Evolutionary conservation across 2,888 invertebrate genomes (phyloP), one percentile per base, ranked within the genome.

Genomic region (Neoaliturus tenellus): DNA sequence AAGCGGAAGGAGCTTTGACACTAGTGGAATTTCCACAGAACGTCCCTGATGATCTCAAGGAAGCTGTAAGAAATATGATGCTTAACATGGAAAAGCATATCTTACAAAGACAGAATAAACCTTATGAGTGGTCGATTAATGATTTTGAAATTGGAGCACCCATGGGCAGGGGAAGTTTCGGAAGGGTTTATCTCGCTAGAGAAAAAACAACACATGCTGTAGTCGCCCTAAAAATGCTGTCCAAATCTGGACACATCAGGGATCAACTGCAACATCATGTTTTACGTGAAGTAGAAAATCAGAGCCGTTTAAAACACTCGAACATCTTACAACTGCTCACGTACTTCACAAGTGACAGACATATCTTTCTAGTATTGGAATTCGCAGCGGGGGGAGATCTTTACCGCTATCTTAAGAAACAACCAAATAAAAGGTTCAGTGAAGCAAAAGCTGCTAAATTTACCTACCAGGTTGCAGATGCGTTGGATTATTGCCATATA

Each of bases 111-210:
- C 62, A 80, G 17, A 82, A 73, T 14, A 48, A 44, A 25, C 81
- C 71, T 23, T 95, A 94, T 87, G 91, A 93, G 88, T 97, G 97
- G 97, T 92, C 93, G 91, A 92, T 87, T 17, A 33, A 69, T 82
- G 96, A 98, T 90, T 39, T 98, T 91, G 97, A 98, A 87, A 93
- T 98, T 85, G 98, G 98, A 0, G 93, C 94, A 81, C 94, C 95
- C 0, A 91, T 98, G n/a, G 98, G 98, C 0, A 94, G 95, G 89
- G 98, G 98, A 0, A 98, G 98, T 91, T 99, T 98, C 90, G 98
- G 98, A 0, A 94, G 96, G 88, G 98, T 98, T 0, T 98, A 96
- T 90, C 91, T 98, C 67, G 98, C 98, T 0, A 92, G 96, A 86
- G 98, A 98, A 88, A 96, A 95, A 89, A 92, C 92, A 87, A 95